These are phyloP conservation scores for Gnathonemus echidnorhynchus DNA, from an alignment of 2,113 vertebrate genomes.

Conservation along the genomic window DNA sequence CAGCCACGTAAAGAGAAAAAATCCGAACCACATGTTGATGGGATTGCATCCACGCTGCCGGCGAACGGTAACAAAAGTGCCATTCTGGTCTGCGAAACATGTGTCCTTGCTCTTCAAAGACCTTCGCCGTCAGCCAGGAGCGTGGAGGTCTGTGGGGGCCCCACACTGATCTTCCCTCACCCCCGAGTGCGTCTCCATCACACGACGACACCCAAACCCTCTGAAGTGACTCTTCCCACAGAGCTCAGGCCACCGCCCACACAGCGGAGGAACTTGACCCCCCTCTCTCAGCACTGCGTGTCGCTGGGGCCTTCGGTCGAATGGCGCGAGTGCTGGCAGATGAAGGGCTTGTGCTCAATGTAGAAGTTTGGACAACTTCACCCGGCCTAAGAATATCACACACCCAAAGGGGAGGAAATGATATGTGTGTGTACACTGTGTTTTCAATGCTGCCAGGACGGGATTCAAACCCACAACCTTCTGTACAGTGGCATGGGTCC, in stretches of 20 bases:
- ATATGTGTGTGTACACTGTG: background rate
- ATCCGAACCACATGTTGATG: background rate
- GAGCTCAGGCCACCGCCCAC: background rate
- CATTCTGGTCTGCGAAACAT: background rate
- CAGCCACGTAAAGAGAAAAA: background rate
- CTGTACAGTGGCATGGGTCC: background rate
- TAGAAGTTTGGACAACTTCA: background rate
- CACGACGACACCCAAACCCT: background rate
- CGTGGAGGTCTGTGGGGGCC: background rate
- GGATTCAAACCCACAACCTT: background rate
- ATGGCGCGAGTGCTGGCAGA: background rate
- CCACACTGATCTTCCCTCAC: background rate
- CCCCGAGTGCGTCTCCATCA: background rate
- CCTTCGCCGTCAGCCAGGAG: background rate
- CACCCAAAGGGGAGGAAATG: background rate
- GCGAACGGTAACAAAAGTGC: background rate
- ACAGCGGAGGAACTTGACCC: background rate
- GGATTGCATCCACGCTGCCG: background rate
- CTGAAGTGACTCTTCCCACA: background rate
- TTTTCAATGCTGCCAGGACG: background rate
- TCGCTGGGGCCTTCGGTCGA: background rate
- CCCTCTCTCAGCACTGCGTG: background rate
- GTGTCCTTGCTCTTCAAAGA: background rate
- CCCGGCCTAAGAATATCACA: background rate
- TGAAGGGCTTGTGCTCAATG: background rate